Evolutionary conservation across 2,888 invertebrate species (phyloP).

Genomic region (Criorhina ranunculi): DNA sequence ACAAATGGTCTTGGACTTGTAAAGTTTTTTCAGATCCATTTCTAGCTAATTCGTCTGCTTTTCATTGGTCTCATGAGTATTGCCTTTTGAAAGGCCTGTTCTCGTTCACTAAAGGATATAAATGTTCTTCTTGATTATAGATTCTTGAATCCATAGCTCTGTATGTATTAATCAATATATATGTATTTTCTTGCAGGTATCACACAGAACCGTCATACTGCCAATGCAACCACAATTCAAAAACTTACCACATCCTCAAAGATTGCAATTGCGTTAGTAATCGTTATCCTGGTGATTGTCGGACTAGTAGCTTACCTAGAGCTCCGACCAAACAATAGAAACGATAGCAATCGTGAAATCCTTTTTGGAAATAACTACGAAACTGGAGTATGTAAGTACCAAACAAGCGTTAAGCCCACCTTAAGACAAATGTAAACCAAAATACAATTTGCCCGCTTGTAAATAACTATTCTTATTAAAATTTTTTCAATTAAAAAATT

Average conservation of each 20-base stretch:
- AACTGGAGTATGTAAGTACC: slow-evolving; percentile 83
- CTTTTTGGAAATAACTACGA: slow-evolving; percentile 83
- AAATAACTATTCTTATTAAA: neutral
- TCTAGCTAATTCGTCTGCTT: too few relatives aligned
- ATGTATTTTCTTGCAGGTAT: slow-evolving; percentile 78
- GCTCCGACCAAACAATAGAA: slow-evolving; percentile 74
- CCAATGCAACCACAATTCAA: slow-evolving; percentile 77
- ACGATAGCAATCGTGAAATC: slow-evolving; percentile 77
- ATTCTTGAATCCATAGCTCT: neutral
- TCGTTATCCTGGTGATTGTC: slow-evolving; percentile 79
- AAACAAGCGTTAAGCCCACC: neutral
- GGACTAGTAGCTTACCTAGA: slow-evolving; percentile 81
- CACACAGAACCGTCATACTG: slow-evolving; percentile 77
- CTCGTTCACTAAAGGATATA: too few relatives aligned
- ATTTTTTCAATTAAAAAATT: slow-evolving; percentile 58
- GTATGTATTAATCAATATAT: neutral
- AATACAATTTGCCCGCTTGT: neutral
- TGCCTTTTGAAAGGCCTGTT: too few relatives aligned
- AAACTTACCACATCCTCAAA: slow-evolving; percentile 80
- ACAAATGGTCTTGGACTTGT: too few relatives aligned
- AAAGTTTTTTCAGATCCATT: too few relatives aligned
- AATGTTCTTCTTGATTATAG: too few relatives aligned
- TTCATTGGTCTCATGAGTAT: too few relatives aligned
- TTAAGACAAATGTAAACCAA: neutral
- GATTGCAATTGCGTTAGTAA: slow-evolving; percentile 79